Evolutionary conservation across 2,797 vertebrate genomes (phyloP).

Genomic region (Sternotherus odoratus): DNA sequence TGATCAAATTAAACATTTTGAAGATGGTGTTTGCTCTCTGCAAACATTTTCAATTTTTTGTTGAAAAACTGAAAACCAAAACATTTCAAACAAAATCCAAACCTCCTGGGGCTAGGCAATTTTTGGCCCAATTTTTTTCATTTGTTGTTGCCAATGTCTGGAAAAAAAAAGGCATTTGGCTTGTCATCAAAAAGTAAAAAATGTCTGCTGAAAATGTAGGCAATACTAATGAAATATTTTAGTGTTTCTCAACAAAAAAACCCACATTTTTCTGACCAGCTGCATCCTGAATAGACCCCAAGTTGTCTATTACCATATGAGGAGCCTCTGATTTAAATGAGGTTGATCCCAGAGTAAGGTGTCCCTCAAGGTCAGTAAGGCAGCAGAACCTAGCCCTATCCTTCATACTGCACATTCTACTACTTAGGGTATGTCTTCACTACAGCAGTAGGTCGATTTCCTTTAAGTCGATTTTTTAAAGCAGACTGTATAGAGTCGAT

Average conservation of each 20-base stretch:
- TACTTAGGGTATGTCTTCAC: too few species aligned
- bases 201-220: not conserved
- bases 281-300: not conserved
- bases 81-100: not conserved
- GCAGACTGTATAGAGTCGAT: too few species aligned
- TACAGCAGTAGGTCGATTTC: too few species aligned
- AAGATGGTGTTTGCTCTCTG: not conserved
- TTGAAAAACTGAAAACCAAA: not conserved
- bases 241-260: not conserved
- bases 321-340: not conserved
- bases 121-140: not conserved
- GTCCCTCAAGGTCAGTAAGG: not conserved
- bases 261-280: not conserved
- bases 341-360: not conserved
- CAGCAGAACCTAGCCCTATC: not conserved
- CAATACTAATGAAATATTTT: not conserved
- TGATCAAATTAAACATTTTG: not conserved
- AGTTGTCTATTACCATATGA: not conserved
- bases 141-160: not conserved
- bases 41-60: not conserved
- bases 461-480: too few species aligned
- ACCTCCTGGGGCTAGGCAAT: not conserved
- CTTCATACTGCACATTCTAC: rapidly evolving
- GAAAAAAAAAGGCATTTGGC: not conserved
- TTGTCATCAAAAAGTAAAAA: not conserved